phyloP scores from a whole-genome alignment of 2,888 invertebrate genomes.

The Endotricha flammealis region DNA sequence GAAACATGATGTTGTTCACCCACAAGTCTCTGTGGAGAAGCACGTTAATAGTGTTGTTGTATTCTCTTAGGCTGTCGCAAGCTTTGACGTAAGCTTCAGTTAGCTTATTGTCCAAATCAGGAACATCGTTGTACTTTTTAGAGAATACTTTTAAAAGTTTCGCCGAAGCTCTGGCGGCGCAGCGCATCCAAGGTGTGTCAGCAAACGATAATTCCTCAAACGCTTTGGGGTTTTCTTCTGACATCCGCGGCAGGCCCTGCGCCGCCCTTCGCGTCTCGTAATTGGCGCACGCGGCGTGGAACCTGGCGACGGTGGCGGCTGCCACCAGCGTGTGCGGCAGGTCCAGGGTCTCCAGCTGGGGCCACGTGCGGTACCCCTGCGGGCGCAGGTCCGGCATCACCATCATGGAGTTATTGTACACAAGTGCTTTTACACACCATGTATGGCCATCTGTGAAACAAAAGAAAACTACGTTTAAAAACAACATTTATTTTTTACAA shows the following conservation, averaged over 20 bases:
- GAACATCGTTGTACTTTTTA: conserved; percentile 26
- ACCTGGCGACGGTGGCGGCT: conserved; percentile 42
- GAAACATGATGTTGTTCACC: conserved; percentile 61
- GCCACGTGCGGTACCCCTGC: conserved; percentile 40
- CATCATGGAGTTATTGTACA: conserved; percentile 43
- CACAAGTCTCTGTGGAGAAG: conserved; percentile 60
- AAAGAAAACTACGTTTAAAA: background rate
- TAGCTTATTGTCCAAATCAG: conserved; percentile 35
- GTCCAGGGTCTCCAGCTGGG: conserved; percentile 35
- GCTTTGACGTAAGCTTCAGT: conserved; percentile 33
- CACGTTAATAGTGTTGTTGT: conserved; percentile 45
- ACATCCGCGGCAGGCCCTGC: no score
- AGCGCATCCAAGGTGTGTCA: conserved; percentile 43
- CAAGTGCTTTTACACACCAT: conserved; percentile 44
- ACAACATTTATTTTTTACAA: background rate
- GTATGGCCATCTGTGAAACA: conserved; percentile 35
- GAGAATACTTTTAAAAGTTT: conserved; percentile 46
- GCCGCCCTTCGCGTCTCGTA: conserved; percentile 37
- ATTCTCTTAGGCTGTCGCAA: conserved; percentile 37
- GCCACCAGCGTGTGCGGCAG: conserved; percentile 37
- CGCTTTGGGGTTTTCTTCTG: conserved; percentile 33
- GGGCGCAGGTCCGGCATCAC: conserved; percentile 55
- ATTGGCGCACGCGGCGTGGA: conserved; percentile 55
- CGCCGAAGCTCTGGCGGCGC: conserved; percentile 44
- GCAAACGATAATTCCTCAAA: conserved; percentile 40